phyloP scores from a whole-genome alignment of 2,113 vertebrate genomes.

The Rhizomys pruinosus region DNA sequence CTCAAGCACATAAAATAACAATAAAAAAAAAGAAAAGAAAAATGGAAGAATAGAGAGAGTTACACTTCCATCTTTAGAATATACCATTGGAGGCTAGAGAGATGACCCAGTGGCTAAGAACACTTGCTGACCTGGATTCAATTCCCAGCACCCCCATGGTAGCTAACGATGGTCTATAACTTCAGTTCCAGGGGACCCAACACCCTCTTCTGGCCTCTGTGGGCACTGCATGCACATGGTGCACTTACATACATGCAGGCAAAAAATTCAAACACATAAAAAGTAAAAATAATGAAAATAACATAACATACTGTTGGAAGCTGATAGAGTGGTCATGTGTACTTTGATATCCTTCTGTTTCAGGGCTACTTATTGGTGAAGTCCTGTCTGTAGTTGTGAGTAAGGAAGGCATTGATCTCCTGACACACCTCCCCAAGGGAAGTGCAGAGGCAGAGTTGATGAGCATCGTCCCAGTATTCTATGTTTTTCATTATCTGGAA shows the following conservation, averaged over 20 bases:
- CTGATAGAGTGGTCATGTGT: background rate
- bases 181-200: too few relatives aligned
- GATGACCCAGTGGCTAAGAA: too few relatives aligned
- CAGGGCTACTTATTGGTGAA: conserved; percentile 92
- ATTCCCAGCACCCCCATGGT: too few relatives aligned
- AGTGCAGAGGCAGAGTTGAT: conserved; percentile 90
- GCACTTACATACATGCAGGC: too few relatives aligned
- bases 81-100: background rate
- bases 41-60: background rate
- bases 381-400: conserved; percentile 84
- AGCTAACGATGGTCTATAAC: too few relatives aligned
- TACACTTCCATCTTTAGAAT: conserved; percentile 33
- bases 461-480: conserved; percentile 86
- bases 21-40: too few relatives aligned
- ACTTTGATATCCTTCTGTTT: conserved; percentile 1
- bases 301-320: background rate
- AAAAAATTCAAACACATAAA: too few relatives aligned
- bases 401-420: conserved; percentile 84
- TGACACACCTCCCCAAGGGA: conserved; percentile 88
- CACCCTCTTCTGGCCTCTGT: too few relatives aligned
- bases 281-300: too few relatives aligned
- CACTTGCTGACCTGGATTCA: too few relatives aligned
- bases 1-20: too few relatives aligned
- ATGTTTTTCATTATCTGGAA: conserved; percentile 92
- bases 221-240: too few relatives aligned